Evolutionary conservation across 1,140 invertebrate species (phyloP), one percentile per base, ranked within the genome.

Genomic region (Neomicropteryx cornuta): DNA sequence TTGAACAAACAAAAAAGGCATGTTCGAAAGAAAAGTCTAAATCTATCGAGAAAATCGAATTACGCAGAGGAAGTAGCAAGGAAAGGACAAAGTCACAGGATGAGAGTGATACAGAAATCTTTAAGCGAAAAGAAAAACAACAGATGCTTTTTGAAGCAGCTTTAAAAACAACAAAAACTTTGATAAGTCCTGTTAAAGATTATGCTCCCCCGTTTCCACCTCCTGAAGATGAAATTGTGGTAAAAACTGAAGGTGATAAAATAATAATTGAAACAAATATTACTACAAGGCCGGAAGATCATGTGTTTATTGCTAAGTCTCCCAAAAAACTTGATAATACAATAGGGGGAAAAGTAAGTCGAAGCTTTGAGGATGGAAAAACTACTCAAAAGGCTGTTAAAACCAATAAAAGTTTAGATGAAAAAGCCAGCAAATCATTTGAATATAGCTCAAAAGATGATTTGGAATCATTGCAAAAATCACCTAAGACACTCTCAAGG

Each of bases 131-230:
- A 52, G 76, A 78, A 50, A 72, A 78, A 38, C 77, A 80, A 48
- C 77, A 80, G 51, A 73, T 78, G 63, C 62, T 80, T 1, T 80
- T 79, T 48, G 77, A 80, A 59, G 77, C 75, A 14, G 77, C 77
- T 5, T 70, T 80, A 45, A 77, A 79, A 51, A 76, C 79, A 57
- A 79, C 76, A 1, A 78, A 79, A 50, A 79, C 75, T 2, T 57
- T 80, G 43, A 72, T 79, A 18, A 79, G 76, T 57, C 77, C 77
- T 4, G 76, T 79, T 0, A 77, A 77, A 53, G 76, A 79, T 52
- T 66, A 71, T 2, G 44, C 79, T 41, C 77, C 77, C 3, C 70
- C 76, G 8, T 80, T 80, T 48, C 77, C 77, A 16, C 69, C 73
- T 29, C 75, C 76, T 13, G 77, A 79, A 53, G 77, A 80, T 55